A percentile compares a stretch with the other conserved stretches of the same genome.
These are phyloP conservation scores for Aelia acuminata DNA, from an alignment of 2,888 invertebrate genomes.

Conservation along the genomic window DNA sequence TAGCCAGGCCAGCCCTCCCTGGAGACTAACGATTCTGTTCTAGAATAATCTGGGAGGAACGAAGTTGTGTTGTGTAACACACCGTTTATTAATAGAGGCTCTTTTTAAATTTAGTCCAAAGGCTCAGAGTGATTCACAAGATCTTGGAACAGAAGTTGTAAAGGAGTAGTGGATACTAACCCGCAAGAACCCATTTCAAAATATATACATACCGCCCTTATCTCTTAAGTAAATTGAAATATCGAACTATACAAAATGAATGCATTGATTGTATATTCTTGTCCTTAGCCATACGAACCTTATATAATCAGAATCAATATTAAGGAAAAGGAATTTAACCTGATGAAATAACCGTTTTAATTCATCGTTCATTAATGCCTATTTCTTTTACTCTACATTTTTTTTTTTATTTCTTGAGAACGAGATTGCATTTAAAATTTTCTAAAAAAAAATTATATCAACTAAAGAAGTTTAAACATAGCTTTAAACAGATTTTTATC, in stretches of 20 bases:
- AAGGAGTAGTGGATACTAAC: background rate
- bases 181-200: background rate
- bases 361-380: too few relatives aligned
- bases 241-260: background rate
- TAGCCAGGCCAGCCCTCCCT: background rate
- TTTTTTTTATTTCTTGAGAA: too few relatives aligned
- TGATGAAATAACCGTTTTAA: too few relatives aligned
- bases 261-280: background rate
- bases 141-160: background rate
- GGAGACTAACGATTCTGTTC: constrained; percentile 6
- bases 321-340: too few relatives aligned
- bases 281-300: too few relatives aligned
- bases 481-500: too few relatives aligned
- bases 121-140: background rate
- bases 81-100: background rate
- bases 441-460: too few relatives aligned
- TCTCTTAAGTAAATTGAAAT: background rate
- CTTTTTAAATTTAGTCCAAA: background rate
- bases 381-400: too few relatives aligned
- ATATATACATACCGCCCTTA: background rate
- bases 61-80: constrained; percentile 20
- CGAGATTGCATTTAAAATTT: too few relatives aligned
- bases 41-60: constrained; percentile 19
- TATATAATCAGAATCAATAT: too few relatives aligned
- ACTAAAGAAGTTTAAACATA: too few relatives aligned